Evolutionary conservation across 2,797 vertebrate species (phyloP), one percentile per base, ranked within the genome.

Genomic region (Phrynocephalus forsythii): DNA sequence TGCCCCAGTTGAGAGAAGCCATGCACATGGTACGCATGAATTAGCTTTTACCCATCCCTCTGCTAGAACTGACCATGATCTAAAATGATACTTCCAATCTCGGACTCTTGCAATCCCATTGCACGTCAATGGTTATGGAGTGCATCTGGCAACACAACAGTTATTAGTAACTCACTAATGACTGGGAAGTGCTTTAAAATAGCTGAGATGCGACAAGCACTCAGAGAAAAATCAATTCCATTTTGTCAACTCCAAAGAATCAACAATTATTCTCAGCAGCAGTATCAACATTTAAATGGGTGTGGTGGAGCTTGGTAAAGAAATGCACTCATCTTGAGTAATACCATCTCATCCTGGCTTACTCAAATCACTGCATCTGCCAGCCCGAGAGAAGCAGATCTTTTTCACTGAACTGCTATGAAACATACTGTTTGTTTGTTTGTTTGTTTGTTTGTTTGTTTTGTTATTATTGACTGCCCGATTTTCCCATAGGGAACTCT

Each of bases 101-200:
- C 48, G 24, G 63, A 28, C 67, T 78, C 52, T 38, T 71, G 44
- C 66, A 83, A 79, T 63, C 69, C 50, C 72, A 72, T 30, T 79
- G 75, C 16, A 79, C 48, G 28, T 88, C 82, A 83, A 79, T 79
- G 60, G 82, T 60, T 76, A 82, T 13, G 67, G 38, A 75, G 15
- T 30, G 44, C 48, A n/a, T 24, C 18, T 16, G 75, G 66, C 67
- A 63, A 63, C 26, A 28, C 6, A 48, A 50, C 50, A 79, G 56
- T 76, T 67, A 86, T 73, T 84, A 73, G 68, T 66, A 84, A 75
- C 68, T 24, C 84, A 79, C 13, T 50, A 38, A 73, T 73, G 73
- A 79, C 28, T 75, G 48, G 18, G n/a, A 52, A 83, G 24, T 84
- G 56, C 30, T 84, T 84, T 80, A 68, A 89, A 86, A 84, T 67